Evolutionary conservation across 1,140 invertebrate species (phyloP), one percentile per base, ranked within the genome.

Genomic region (Drosophila subobscura): DNA sequence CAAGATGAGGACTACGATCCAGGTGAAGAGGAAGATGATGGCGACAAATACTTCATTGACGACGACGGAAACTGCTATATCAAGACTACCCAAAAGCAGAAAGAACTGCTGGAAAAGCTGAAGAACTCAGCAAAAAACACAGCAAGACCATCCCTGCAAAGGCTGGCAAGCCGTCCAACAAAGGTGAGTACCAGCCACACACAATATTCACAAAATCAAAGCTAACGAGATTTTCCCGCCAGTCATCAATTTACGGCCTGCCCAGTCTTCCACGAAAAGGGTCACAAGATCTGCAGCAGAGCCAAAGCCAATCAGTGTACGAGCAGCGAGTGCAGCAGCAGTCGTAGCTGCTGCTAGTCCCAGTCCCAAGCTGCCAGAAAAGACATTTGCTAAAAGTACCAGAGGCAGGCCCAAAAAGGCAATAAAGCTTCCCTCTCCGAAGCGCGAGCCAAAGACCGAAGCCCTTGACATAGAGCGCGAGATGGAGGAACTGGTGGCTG

Each of bases 31-130:
- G 93, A 93, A 27, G 76, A 89, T 3, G 92, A 88, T 29, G 91
- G 92, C 20, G 90, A 90, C 41, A 89, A 92, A 91, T 53, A 91
- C 61, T 56, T 91, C 70, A 92, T 93, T 25, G 93, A 94, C 52
- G 92, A 93, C 66, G 86, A 93, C 52, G 93, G 83, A 14, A 81
- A 86, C 47, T 83, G 78, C 40, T 88, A 83, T 33, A 77, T 88
- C 40, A 80, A 88, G 49, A 75, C 83, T 5, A 78, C 78, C 16
- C 76, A 68, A 46, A 85, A 72, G 14, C 64, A 71, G 4, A 52
- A 64, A 12, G 70, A 78, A 27, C 29, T 78, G 0, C 79, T 68
- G 40, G 65, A 61, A 33, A 81, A 85, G 49, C 46, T 66, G 0
- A 66, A 74, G 10, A 53, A 66, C 12, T 23, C 47, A 0, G 5